Conservation (phyloP, 1,140 invertebrate species). For the Papilio dardanus region DNA sequence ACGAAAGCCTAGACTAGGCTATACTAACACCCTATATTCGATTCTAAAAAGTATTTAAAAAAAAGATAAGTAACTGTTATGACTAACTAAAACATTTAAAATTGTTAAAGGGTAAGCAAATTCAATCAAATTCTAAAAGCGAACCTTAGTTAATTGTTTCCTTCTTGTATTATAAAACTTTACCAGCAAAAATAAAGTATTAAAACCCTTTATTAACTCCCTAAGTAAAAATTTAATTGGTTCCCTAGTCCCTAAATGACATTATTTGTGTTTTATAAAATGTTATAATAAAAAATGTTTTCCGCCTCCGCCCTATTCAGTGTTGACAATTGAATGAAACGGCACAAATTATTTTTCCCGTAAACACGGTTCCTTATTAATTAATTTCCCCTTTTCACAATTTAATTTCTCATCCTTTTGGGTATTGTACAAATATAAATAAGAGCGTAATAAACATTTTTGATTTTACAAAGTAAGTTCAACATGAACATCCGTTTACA, state of each 20-base stretch:
- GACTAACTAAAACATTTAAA: too few relatives aligned
- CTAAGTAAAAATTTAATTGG: constrained; percentile 5
- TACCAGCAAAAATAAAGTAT: background rate
- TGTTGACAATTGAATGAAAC: constrained; percentile 16
- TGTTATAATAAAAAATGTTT: constrained; percentile 1
- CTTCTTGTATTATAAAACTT: background rate
- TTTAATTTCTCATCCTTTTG: constrained; percentile 9
- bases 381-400: constrained; percentile 10
- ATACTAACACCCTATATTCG: background rate
- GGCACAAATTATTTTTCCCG: background rate
- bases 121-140: background rate
- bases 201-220: background rate
- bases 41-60: background rate
- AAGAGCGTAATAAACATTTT: background rate
- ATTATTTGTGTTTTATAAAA: constrained; percentile 13
- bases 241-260: background rate
- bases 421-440: background rate
- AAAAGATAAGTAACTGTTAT: too few relatives aligned
- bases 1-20: background rate
- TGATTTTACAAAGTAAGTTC: background rate
- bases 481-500: background rate
- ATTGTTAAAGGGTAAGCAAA: too few relatives aligned
- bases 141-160: background rate
- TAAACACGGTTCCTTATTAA: constrained; percentile 17
- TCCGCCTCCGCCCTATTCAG: background rate